Evolutionary conservation across 2,797 vertebrate genomes (phyloP).

Genomic region (Pelodytes ibericus): DNA sequence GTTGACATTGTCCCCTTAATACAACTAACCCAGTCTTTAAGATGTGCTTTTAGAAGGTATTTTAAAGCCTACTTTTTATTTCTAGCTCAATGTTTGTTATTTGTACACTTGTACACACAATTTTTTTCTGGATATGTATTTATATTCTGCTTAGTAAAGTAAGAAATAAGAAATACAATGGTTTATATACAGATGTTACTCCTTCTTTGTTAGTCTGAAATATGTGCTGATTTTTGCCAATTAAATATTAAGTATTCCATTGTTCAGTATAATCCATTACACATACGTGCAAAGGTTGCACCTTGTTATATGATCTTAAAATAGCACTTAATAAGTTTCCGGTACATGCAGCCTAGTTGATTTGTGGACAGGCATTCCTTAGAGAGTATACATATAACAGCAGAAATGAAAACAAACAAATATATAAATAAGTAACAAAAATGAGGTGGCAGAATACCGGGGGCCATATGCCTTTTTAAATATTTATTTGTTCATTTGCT

Average conservation of each 20-base stretch:
- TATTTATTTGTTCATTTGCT: slow-evolving; percentile 56
- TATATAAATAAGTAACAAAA: not conserved
- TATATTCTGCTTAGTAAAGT: no score
- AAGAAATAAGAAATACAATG: no score
- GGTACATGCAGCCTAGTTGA: not conserved
- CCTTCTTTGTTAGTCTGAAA: not conserved
- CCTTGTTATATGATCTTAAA: not conserved
- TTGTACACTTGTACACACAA: no score
- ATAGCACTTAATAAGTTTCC: not conserved
- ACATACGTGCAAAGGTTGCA: not conserved
- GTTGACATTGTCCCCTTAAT: no score
- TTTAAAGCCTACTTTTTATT: no score
- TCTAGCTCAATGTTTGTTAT: no score
- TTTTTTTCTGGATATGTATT: no score
- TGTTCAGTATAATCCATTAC: not conserved
- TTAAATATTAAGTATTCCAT: not conserved
- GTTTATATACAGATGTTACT: no score
- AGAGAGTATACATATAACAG: not conserved
- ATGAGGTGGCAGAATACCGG: not conserved
- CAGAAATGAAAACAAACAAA: not conserved
- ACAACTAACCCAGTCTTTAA: no score
- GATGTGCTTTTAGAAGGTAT: no score
- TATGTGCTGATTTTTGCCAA: not conserved
- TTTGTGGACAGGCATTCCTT: not conserved
- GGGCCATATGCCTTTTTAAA: slow-evolving; percentile 44